Conservation (phyloP, 1,140 invertebrate species). For the Zelostemma sp. region DNA sequence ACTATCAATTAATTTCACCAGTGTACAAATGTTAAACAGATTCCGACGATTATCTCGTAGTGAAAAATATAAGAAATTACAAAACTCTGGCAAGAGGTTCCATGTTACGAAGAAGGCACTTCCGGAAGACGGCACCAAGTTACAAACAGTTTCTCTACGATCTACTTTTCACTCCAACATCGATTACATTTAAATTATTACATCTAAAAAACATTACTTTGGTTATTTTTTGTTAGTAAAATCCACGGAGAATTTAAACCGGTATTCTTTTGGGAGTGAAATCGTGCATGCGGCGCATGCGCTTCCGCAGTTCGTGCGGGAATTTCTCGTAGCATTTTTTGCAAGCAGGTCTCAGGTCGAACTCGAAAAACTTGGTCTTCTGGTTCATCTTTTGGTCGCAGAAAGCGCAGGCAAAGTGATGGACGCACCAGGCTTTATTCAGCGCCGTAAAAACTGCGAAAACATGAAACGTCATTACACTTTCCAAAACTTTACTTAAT, state of each 20-base stretch:
- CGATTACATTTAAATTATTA: conserved; percentile 1
- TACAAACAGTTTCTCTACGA: background rate
- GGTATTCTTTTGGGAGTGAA: conserved; percentile 72
- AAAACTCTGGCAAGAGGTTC: background rate
- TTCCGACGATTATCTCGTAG: no score
- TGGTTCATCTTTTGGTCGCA: conserved; percentile 98
- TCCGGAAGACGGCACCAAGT: background rate
- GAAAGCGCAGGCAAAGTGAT: conserved; percentile 98
- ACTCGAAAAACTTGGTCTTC: conserved; percentile 99
- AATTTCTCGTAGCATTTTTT: conserved; percentile 99
- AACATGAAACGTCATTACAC: no score
- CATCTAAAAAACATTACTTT: conserved; percentile 41
- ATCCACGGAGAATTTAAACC: conserved; percentile 48
- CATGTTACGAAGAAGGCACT: background rate
- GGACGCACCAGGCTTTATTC: conserved; percentile 99
- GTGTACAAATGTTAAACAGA: no score
- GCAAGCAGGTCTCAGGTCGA: conserved; percentile 98
- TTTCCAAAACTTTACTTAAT: conserved; percentile 15
- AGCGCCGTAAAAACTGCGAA: conserved; percentile 93
- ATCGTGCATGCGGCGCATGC: conserved; percentile 84
- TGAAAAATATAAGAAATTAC: no score
- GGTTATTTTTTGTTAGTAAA: conserved; percentile 35
- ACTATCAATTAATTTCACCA: no score
- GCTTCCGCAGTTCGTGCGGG: conserved; percentile 92
- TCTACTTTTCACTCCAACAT: background rate